Base-by-base conservation (phyloP, 2,797 vertebrate genomes). In the Mastacembelus armatus region DNA sequence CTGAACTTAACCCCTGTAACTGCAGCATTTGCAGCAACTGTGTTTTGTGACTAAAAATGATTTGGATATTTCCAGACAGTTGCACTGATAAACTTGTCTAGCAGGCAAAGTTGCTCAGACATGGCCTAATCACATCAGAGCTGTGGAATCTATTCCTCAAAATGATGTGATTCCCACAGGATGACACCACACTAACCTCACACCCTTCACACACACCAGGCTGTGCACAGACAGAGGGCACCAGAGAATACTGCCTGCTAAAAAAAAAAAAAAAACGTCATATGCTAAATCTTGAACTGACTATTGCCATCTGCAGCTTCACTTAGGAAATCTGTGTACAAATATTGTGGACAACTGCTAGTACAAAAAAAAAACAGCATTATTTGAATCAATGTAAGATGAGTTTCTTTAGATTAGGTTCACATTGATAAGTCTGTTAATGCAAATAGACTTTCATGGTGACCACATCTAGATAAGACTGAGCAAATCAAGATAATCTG, bases 171-270 rank as follows among this genome's bases (percentile, higher is more conserved):
- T 66, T 52, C 15, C 36, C 55, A 45, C 24, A 33, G 33, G 9
- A 27, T 54, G 47, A 57, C n/a, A 26, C 40, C 29, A 11, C 30
- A 58, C 47, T 27, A 6, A 48, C 32, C 22, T 45, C 32, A 36
- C 44, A 58, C 40, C 24, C 36, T 64, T 4, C n/a, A 43, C 12
- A 33, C 45, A 21, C 12, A 51, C n/a, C 15, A 39, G 18, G 45
- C 36, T 38, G 36, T n/a, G 36, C 15, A 58, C 69, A 75, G 73
- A 74, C 55, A 85, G 82, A 79, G 81, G 74, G 85, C 78, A 77
- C 76, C 57, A 77, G 59, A 70, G 56, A 67, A 51, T 72, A 35
- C 15, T 5, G 29, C 54, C 24, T 57, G n/a, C 16, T 10, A 10
- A 52, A 59, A 59, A 19, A 35, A 32, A 14, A 14, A 35, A 15